A percentile compares a stretch with the other conserved stretches of the same genome.
phyloP scores from a whole-genome alignment of 2,888 invertebrate genomes.

The Hirtodrosophila alboralis region DNA sequence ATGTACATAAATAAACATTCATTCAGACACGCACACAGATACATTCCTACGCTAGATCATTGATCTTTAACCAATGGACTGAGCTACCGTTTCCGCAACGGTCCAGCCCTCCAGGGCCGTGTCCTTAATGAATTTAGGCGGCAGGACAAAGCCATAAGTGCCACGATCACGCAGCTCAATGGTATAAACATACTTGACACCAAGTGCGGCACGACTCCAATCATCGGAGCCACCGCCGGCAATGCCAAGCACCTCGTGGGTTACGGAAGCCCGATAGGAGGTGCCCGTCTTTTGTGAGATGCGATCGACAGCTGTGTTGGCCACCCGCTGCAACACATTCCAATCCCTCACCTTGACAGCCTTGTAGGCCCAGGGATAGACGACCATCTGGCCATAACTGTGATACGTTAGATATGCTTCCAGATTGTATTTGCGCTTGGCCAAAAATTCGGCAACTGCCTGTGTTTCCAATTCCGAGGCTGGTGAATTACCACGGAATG shows the following conservation, averaged over 20 bases:
- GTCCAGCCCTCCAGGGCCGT: conserved; percentile 80
- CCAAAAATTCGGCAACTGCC: conserved; percentile 86
- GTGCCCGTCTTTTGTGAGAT: conserved; percentile 77
- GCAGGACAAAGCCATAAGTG: conserved; percentile 78
- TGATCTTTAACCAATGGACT: conserved; percentile 53
- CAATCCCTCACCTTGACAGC: conserved; percentile 77
- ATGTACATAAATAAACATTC: conserved; percentile 53
- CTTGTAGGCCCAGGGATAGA: conserved; percentile 83
- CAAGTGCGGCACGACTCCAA: conserved; percentile 78
- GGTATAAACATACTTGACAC: conserved; percentile 81
- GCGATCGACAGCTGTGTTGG: conserved; percentile 72
- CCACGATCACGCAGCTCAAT: conserved; percentile 82
- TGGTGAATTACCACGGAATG: conserved; percentile 89
- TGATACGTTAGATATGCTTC: conserved; percentile 91
- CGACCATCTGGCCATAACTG: conserved; percentile 86
- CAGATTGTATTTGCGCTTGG: conserved; percentile 85
- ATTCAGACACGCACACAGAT: conserved; percentile 14
- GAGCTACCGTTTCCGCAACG: conserved; percentile 80
- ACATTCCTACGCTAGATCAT: conserved; percentile 7
- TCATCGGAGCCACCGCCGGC: conserved; percentile 84
- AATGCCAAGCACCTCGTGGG: conserved; percentile 80
- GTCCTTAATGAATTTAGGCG: conserved; percentile 77
- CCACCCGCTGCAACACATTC: conserved; percentile 72
- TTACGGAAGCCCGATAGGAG: conserved; percentile 72
- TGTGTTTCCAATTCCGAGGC: conserved; percentile 94